Evolutionary conservation across 2,113 vertebrate species (phyloP).

Genomic region (Andinoacara biseriatus): DNA sequence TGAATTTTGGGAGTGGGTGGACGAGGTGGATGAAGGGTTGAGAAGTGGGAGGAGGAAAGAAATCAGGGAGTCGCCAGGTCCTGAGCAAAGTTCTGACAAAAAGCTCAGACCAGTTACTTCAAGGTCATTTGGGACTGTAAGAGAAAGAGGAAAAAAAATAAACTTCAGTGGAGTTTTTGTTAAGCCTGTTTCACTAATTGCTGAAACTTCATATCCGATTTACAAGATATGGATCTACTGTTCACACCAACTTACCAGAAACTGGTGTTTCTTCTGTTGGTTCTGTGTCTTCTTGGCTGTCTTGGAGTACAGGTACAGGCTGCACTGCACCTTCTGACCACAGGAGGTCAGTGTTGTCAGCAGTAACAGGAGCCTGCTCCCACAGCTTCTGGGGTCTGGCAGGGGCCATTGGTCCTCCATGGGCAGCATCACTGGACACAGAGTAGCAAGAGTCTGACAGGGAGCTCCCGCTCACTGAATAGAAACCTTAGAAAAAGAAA

Average conservation of each 20-base stretch:
- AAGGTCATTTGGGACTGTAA: slow-evolving; percentile 69
- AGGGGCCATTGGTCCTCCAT: slow-evolving; percentile 51
- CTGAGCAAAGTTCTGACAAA: slow-evolving; percentile 79
- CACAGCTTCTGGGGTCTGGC: slow-evolving; percentile 66
- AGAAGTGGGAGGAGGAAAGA: slow-evolving; percentile 63
- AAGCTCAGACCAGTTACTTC: slow-evolving; percentile 75
- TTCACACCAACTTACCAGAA: slow-evolving; percentile 67
- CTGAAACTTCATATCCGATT: background rate
- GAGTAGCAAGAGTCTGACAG: slow-evolving; percentile 85
- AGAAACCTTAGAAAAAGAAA: slow-evolving; percentile 77
- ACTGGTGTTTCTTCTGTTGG: slow-evolving; percentile 62
- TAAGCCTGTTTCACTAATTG: background rate
- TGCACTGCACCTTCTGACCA: slow-evolving; percentile 75
- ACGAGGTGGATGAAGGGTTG: slow-evolving; percentile 11
- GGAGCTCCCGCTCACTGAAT: slow-evolving; percentile 86
- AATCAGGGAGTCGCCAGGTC: slow-evolving; percentile 61
- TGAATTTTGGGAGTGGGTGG: slow-evolving; percentile 20
- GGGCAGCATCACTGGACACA: slow-evolving; percentile 80
- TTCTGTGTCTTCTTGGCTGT: slow-evolving; percentile 30
- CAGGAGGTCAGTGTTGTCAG: slow-evolving; percentile 76
- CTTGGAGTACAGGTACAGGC: slow-evolving; percentile 41
- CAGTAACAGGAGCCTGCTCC: slow-evolving; percentile 68
- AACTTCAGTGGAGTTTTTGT: background rate
- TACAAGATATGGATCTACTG: background rate
- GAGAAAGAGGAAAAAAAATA: slow-evolving; percentile 3